Evolutionary conservation across 1,140 invertebrate genomes (phyloP).

Genomic region (Trichonephila clavata): DNA sequence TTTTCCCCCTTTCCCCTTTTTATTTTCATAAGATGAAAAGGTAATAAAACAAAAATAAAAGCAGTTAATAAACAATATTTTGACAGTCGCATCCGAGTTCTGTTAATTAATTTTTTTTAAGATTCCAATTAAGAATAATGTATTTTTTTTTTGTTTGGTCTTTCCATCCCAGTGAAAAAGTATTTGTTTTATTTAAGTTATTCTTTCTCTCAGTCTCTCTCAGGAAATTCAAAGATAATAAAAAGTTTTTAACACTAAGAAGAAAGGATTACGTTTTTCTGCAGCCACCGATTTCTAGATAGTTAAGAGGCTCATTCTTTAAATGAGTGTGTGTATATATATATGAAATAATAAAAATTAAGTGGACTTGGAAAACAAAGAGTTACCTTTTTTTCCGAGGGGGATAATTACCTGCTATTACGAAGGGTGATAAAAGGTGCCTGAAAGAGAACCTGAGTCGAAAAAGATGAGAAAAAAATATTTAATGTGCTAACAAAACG

Average conservation of each 20-base stretch:
- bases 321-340: constrained; percentile 19
- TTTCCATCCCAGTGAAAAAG: not conserved
- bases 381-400: constrained; percentile 9
- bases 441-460: constrained; percentile 1
- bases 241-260: constrained; percentile 64
- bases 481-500: constrained; percentile 18
- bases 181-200: constrained; percentile 44
- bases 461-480: constrained; percentile 25
- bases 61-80: constrained; percentile 50
- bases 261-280: constrained; percentile 54
- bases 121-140: constrained; percentile 66
- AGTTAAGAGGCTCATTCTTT: constrained; percentile 67
- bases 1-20: not conserved
- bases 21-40: not conserved
- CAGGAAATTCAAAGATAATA: not conserved
- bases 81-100: constrained; percentile 33
- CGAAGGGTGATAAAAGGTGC: constrained; percentile 53
- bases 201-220: not conserved
- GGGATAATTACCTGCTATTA: constrained; percentile 62
- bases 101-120: constrained; percentile 71
- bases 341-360: constrained; percentile 56
- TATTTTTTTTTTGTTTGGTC: not conserved
- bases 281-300: not conserved
- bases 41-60: not conserved
- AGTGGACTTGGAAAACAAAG: not conserved